Evolutionary conservation across 1,140 invertebrate species (phyloP), one percentile per base, ranked within the genome.

Genomic region (Bombus polaris): DNA sequence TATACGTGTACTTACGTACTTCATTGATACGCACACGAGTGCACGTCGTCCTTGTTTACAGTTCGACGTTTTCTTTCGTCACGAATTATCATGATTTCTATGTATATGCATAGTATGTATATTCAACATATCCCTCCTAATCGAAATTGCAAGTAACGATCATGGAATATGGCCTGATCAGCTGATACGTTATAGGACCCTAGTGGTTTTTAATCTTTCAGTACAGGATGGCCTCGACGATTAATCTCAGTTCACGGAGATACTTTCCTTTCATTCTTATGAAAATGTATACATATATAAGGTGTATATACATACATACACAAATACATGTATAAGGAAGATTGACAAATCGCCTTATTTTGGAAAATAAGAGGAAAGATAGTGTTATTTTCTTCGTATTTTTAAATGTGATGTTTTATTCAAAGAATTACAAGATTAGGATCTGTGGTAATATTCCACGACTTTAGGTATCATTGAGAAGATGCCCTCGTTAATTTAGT

Each of bases 1-100:
- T 81, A 32, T 85, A 80, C 68, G 70, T 25, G 47, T 35, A 79
- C 57, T 35, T 32, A 78, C 59, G 35, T 74, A 57, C 70, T 79
- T 79, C 75, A 84, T 84, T 84, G 82, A 73, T 57, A 80, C 53
- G 70, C 25, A 32, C 35, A 53, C 77, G 22, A 22, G 22, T 44
- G 13, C 47, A 6, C 5, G 8, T 81, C 70, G 57, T 62, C 44
- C 77, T 81, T 85, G 76, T 79, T 84, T 71, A 79, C 53, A 18
- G 18, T 35, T 22, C 18, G 8, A 32, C 28, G 25, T 79, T 79
- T 71, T 75, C 39, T 13, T 32, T n/a, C 42, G 37, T 62, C 13
- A 4, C 1, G 1, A 42, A 44, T 78, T 47, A n/a, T 18, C 47
- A 8, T 13, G 32, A 32, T 57, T 32, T n/a, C 8, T 8, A 3